Base-by-base conservation (phyloP, 1,140 invertebrate species). In the Oryctes rhinoceros region DNA sequence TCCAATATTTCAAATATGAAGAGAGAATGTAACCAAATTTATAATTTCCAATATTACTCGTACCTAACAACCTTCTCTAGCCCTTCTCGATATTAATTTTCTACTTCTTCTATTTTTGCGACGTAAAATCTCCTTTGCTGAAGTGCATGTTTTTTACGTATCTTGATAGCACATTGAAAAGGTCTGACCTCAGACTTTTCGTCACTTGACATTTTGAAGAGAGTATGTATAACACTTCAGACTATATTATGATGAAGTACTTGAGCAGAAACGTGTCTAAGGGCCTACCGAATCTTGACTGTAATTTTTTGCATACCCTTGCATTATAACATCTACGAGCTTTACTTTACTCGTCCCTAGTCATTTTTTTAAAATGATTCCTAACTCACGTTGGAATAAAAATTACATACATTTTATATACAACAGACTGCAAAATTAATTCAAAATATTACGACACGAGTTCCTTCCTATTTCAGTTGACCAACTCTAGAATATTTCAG, bases 211-310 rank as follows among this genome's bases (percentile, higher is more conserved):
- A 79, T 79, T 67, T 67, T 62, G 24, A 79, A 79, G 49, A 35
- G 78, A 62, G 78, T 79, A 79, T 79, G 78, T 49, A 79, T 79
- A 79, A 62, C 78, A 79, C 78, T 79, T 24, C 49, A 79, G 78
- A 79, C 78, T 79, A 59, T 79, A 65, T 79, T 79, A 65, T 47
- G 78, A 79, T 65, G 78, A 9, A 39, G 53, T 44, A 65, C 78
- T 79, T 24, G 37, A 65, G 35, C 37, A 79, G 78, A 79, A 79
- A 79, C 78, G 78, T 79, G 78, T 67, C 53, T 59, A 79, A 79
- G 78, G 37, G 59, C 13, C 44, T 20, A 47, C 47, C 47, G 47
- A 76, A 76, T 18, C 75, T 76, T 76, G 75, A 18, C 75, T 76
- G 37, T 76, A 76, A 24, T 20, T 74, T 76, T 76, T 76, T 76